Conservation (phyloP, 2,797 vertebrate species). For the Acanthurus leucopareius region DNA sequence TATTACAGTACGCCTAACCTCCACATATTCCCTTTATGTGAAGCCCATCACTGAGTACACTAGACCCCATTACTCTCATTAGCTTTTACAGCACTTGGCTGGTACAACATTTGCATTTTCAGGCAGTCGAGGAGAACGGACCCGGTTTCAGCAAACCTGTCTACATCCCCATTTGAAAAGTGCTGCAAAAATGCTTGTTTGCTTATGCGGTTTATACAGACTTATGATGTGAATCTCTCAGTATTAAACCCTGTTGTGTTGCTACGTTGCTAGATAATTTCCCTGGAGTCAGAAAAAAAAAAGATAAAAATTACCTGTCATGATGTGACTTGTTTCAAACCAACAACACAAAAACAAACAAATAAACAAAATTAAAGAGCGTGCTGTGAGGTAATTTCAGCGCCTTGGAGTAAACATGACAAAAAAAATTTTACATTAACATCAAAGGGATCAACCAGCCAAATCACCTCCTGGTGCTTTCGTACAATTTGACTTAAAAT, state of each 20-base stretch:
- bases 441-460: constrained; percentile 44
- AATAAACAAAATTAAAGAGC: constrained; percentile 28
- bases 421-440: constrained; percentile 47
- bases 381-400: constrained; percentile 35
- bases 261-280: constrained; percentile 36
- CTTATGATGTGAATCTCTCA: constrained; percentile 35
- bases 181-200: constrained; percentile 44
- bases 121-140: constrained; percentile 49
- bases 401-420: constrained; percentile 24
- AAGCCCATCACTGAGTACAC: constrained; percentile 72
- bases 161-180: constrained; percentile 47
- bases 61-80: constrained; percentile 81
- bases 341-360: constrained; percentile 38
- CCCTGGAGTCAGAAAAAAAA: constrained; percentile 6
- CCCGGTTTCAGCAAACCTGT: constrained; percentile 41
- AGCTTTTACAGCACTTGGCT: constrained; percentile 80
- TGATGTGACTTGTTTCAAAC: constrained; percentile 39
- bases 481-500: constrained; percentile 38
- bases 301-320: constrained; percentile 28
- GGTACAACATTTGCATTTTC: constrained; percentile 73
- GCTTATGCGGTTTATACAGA: constrained; percentile 39
- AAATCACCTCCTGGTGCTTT: constrained; percentile 35
- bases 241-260: constrained; percentile 42
- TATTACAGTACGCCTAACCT: constrained; percentile 71
- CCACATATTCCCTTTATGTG: constrained; percentile 78